Base-by-base conservation (phyloP, 2,113 vertebrate genomes). In the Synodontis membranacea region DNA sequence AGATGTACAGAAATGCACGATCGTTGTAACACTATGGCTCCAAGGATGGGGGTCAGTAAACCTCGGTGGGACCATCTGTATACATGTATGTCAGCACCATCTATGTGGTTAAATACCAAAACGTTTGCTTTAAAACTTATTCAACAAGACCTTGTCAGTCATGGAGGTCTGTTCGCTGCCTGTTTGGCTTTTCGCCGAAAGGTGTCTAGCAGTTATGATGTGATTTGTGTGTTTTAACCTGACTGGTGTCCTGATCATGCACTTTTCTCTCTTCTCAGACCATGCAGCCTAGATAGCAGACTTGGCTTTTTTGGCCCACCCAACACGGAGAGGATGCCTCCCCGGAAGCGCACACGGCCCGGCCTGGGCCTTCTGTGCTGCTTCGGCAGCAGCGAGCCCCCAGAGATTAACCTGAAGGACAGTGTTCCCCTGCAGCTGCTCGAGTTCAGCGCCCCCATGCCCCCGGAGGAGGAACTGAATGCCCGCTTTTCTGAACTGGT, bases 321-420 rank as follows among this genome's bases (percentile, higher is more conserved):
- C 84, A 86, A 75, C 42, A 83, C 70, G 84, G 93, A 94, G 95
- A 94, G 89, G 93, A 99, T 99, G 98, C 97, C 97, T 54, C 96
- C 97, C 90, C 95, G 97, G 91, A 99, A 99, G 95, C 96, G 98
- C 94, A 97, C 96, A 86, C 96, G 96, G 93, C 96, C 97, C 92
- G 96, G 96, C 14, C 90, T 99, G 95, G 96, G 97, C 87, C 97
- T 99, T 94, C 94, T 99, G 88, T 99, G 98, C 92, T 99, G 98
- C 93, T 98, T 99, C 0, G 96, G 96, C 86, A 96, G 96, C 91
- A 97, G 92, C 0, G 96, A 98, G 90, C 96, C 97, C 74, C 97
- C 95, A 0, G 97, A 99, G 94, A 99, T 99, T 93, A 98, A 99
- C 93, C 96, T 99, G 82, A 98, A 96, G 93, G 97, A 99, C 93